These are phyloP conservation scores for Sebastes trivittatus DNA, from an alignment of 2,797 vertebrate species.

Conservation along the genomic window DNA sequence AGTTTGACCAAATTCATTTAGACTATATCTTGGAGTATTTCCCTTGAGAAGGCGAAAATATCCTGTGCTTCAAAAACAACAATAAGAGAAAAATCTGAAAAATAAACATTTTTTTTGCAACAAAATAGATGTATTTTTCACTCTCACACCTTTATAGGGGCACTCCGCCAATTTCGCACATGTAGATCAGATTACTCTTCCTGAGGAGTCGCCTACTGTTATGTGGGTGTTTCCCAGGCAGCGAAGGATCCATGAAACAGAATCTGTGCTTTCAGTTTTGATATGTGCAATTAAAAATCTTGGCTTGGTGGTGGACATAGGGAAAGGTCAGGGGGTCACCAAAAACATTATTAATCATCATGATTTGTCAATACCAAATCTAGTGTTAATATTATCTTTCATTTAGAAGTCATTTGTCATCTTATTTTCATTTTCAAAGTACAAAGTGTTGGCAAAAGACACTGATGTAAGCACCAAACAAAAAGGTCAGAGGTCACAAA, in stretches of 20 bases:
- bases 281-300: neutral
- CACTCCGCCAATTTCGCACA: neutral
- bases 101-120: neutral
- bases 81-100: neutral
- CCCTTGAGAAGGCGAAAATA: neutral
- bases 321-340: neutral
- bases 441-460: neutral
- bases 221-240: neutral
- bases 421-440: neutral
- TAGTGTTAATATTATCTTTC: neutral
- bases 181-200: neutral
- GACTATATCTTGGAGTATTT: neutral
- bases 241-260: neutral
- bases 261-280: neutral
- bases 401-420: neutral
- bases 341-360: neutral
- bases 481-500: conserved; percentile 3
- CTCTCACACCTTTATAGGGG: neutral
- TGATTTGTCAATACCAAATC: neutral
- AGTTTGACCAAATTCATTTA: neutral
- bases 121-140: neutral
- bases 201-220: neutral
- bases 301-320: neutral
- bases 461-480: neutral
- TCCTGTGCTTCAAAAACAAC: neutral